Conservation (phyloP, 2,113 vertebrate genomes). For the Oxyura jamaicensis region DNA sequence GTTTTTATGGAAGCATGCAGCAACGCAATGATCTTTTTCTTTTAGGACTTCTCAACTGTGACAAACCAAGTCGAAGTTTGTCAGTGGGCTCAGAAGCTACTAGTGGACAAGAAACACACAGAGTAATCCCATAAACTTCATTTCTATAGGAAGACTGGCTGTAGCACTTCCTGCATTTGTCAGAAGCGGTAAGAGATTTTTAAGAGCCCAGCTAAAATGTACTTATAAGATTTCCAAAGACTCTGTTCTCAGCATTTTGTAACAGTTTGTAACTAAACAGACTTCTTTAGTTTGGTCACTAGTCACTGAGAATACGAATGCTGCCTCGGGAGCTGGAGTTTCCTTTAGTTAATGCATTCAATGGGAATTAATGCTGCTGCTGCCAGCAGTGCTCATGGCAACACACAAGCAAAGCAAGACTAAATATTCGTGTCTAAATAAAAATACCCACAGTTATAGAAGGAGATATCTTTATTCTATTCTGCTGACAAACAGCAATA, state of each 20-base stretch:
- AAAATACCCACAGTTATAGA: not conserved
- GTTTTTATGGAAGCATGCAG: not conserved
- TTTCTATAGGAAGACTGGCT: not conserved
- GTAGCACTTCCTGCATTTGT: not conserved
- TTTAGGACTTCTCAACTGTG: not conserved
- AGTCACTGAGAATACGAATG: not conserved
- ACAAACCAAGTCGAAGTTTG: not conserved
- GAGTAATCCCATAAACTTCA: not conserved
- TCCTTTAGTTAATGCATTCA: not conserved
- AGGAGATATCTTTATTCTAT: not conserved
- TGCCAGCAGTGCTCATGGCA: not conserved
- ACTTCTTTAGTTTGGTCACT: not conserved
- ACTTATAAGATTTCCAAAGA: not conserved
- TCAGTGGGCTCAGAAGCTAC: not conserved
- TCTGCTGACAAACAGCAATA: not conserved
- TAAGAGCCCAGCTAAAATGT: not conserved
- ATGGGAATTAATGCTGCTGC: not conserved
- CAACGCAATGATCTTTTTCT: not conserved
- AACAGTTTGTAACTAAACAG: not conserved
- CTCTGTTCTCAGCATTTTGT: not conserved
- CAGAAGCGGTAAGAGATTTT: not conserved
- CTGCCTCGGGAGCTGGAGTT: not conserved
- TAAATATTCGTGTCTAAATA: not conserved
- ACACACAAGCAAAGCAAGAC: not conserved
- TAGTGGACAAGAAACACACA: not conserved